Evolutionary conservation across 2,797 vertebrate species (phyloP).

Genomic region (Gadopsis bispinosus): DNA sequence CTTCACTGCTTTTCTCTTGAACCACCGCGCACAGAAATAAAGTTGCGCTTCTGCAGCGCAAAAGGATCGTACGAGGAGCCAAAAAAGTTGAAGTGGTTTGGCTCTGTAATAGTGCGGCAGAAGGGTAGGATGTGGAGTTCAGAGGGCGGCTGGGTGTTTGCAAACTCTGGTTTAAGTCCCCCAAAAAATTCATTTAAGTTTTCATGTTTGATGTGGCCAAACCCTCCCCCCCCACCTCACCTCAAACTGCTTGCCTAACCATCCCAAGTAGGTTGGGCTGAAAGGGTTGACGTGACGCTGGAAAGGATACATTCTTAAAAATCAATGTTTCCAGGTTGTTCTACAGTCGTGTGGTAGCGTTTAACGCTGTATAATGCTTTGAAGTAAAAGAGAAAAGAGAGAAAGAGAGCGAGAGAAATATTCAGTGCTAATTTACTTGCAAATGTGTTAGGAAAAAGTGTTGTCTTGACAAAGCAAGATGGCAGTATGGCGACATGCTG

Average conservation of each 20-base stretch:
- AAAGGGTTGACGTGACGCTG: background rate
- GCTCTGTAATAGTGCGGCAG: constrained; percentile 7
- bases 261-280: no score
- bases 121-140: constrained; percentile 19
- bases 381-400: background rate
- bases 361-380: background rate
- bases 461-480: constrained; percentile 24
- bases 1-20: background rate
- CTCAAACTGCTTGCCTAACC: background rate
- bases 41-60: background rate
- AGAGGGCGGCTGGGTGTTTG: constrained; percentile 17
- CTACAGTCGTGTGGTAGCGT: background rate
- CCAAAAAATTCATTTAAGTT: constrained; percentile 4
- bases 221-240: background rate
- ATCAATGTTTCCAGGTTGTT: background rate
- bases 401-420: background rate
- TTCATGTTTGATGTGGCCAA: constrained; percentile 10
- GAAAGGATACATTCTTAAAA: no score
- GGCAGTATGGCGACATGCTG: constrained; percentile 18
- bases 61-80: background rate
- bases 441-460: background rate
- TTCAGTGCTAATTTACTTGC: background rate
- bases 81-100: background rate
- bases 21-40: background rate
- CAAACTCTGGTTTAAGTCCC: constrained; percentile 20